Base-by-base conservation (phyloP, 2,888 invertebrate genomes). In the Drosophila monieri region DNA sequence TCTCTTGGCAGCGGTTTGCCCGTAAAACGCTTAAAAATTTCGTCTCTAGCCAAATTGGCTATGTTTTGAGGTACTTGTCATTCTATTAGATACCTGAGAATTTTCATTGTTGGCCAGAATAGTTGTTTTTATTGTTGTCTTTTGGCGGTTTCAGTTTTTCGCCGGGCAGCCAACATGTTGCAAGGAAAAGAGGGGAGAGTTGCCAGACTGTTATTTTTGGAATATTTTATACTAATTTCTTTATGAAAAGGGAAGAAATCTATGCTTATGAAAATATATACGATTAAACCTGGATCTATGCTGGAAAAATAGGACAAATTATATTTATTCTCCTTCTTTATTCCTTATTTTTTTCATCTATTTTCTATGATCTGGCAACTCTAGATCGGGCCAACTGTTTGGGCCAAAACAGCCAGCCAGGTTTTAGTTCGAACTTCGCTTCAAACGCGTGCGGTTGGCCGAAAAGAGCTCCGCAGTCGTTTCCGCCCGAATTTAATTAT, bases 371-470 rank as follows among this genome's bases (percentile, higher is more conserved):
- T 44, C 54, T 54, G 54, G 54, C 44, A 32, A 30, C 41, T 9
- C 43, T 54, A 48, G 67, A 66, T 64, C 57, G 68, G 53, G 25
- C 25, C 25, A 25, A 2, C 43, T 47, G 37, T 15, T 55, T 35
- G 43, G 39, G 32, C 51, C 37, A 30, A 56, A 47, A 55, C 21
- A 12, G 43, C 43, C 15, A 18, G 21, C 61, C 51, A 66, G 70
- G 35, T 79, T 85, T 71, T 87, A 88, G 88, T 62, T 74, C 47
- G 74, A 73, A 74, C 64, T 54, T 65, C 21, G 71, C 78, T 76
- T 66, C 75, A 80, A 85, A 72, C 74, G 80, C 71, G 84, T 67
- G 73, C 80, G 78, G 87, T 83, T 78, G 77, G 67, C 54, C 48
- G 30, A 6, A 46, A 21, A 48, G 30, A 6, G 49, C 14, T 47